Base-by-base conservation (phyloP, 2,113 vertebrate species). In the Oreochromis aureus region DNA sequence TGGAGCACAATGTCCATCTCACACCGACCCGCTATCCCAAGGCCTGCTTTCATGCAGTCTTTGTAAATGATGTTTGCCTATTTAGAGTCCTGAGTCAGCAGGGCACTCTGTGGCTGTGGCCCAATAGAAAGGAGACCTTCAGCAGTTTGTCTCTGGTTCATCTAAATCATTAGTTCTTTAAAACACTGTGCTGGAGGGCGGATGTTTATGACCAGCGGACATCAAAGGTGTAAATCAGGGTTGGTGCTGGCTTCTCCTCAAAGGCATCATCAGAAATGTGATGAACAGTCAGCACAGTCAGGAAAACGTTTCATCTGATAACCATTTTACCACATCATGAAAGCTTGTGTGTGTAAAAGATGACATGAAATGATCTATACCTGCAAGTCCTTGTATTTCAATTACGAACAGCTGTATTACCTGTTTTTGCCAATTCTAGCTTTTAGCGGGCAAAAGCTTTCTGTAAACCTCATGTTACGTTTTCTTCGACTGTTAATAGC, bases 81-180 rank as follows among this genome's bases (percentile, higher is more conserved):
- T 85, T 89, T 54, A 71, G 54, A 80, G 61, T 51, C 56, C 86
- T 94, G 95, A 95, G 87, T 95, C 93, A 92, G 93, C 91, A 85
- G 81, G 83, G 39, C 10, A 13, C 90, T 78, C 66, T 87, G 88
- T 90, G 88, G 91, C 88, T 13, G 81, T 39, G 51, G 89, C 86
- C 91, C 91, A 92, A 56, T 73, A 86, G 87, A 90, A 90, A 89
- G 87, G 39, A 89, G 91, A 93, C 89, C 87, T 91, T 95, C 91
- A 93, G 93, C 93, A 90, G 63, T 93, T 92, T 91, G 87, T 90
- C 83, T 89, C 79, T 56, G 85, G 82, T 93, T 93, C 90, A 89
- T 92, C 83, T 88, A 76, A 89, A 92, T 90, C 89, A 89, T 92
- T 89, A 90, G 86, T 86, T 91, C 87, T 82, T 87, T 87, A 88